Percentiles rank a stretch among this genome's conserved stretches.
Conservation (phyloP, 2,888 invertebrate genomes). For the Ormyrus labotus region DNA sequence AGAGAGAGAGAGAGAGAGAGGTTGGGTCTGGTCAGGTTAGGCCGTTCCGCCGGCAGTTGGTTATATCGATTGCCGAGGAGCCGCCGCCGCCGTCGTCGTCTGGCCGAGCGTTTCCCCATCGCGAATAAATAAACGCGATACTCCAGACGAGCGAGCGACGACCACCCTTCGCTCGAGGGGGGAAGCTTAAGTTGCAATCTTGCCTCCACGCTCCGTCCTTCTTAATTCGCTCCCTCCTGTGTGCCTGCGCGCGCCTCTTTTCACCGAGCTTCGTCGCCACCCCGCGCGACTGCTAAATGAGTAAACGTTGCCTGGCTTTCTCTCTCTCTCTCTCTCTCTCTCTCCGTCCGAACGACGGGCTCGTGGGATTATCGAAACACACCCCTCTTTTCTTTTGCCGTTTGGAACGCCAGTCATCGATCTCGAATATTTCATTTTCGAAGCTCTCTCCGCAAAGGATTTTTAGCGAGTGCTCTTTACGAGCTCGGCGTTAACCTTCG, state of each 20-base stretch:
- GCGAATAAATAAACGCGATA: slow-evolving; percentile 60
- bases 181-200: slow-evolving; percentile 39
- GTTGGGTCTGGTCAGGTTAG: slow-evolving; percentile 1
- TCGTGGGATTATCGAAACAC: neutral
- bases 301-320: slow-evolving; percentile 1
- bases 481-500: slow-evolving; percentile 5
- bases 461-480: too few relatives aligned
- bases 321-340: neutral
- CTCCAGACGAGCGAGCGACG: slow-evolving; percentile 37
- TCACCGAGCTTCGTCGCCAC: slow-evolving; percentile 1
- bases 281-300: neutral
- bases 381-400: too few relatives aligned
- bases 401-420: too few relatives aligned
- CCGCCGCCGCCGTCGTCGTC: slow-evolving; percentile 5
- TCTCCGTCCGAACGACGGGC: slow-evolving; percentile 7
- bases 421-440: too few relatives aligned
- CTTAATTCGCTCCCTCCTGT: slow-evolving; percentile 44
- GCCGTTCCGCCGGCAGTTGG: slow-evolving; percentile 13
- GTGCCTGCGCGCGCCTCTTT: slow-evolving; percentile 20
- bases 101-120: slow-evolving; percentile 38
- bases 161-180: neutral
- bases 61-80: slow-evolving; percentile 28
- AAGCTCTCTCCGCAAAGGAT: too few relatives aligned
- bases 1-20: neutral
- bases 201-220: slow-evolving; percentile 24